A percentile compares a stretch with the other conserved stretches of the same genome.
These are phyloP conservation scores for Habrosyne pyritoides DNA, from an alignment of 2,888 invertebrate species.

Conservation along the genomic window DNA sequence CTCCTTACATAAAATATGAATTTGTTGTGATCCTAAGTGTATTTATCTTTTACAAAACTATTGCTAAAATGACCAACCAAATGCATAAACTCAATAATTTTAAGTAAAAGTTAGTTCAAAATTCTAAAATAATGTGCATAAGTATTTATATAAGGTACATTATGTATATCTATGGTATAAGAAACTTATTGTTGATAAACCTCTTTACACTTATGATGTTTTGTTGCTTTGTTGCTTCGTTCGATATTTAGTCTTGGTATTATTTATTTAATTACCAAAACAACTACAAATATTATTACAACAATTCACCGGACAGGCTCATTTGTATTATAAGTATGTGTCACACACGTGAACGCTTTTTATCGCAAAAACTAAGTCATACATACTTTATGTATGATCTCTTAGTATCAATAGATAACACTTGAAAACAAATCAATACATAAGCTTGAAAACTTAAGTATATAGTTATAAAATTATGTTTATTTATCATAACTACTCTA, in stretches of 20 bases:
- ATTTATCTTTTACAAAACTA: not conserved
- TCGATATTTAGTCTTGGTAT: no score
- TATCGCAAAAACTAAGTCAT: not conserved
- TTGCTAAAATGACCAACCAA: not conserved
- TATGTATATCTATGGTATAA: no score
- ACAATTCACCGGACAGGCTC: no score
- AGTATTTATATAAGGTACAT: no score
- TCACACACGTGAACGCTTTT: no score
- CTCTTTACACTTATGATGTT: not conserved
- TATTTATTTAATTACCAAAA: no score
- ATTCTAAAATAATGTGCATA: no score
- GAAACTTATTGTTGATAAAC: no score
- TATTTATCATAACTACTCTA: constrained; percentile 47
- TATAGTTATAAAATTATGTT: constrained; percentile 55
- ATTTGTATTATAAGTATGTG: no score
- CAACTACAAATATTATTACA: no score
- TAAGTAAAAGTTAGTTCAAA: not conserved
- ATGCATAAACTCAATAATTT: no score
- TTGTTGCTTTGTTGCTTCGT: not conserved
- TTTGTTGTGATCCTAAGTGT: no score
- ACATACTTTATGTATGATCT: not conserved
- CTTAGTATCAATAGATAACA: not conserved
- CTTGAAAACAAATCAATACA: not conserved
- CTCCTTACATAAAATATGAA: not conserved
- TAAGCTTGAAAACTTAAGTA: not conserved